Base-by-base conservation (phyloP, 2,797 vertebrate species). In the Bufotes viridis region DNA sequence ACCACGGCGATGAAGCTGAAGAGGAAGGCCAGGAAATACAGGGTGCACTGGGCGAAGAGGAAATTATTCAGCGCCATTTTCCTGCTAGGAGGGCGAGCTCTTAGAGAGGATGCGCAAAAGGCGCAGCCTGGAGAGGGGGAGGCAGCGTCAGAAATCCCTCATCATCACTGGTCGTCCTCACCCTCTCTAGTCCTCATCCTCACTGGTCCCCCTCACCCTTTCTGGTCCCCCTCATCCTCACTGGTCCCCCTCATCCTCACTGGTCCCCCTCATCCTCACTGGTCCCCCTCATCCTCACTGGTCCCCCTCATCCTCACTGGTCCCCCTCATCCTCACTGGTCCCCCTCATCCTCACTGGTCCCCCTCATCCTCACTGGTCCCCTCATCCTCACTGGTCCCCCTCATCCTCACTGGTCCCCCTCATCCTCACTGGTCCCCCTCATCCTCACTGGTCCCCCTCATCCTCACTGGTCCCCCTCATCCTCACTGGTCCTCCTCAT, bases 1-100 rank as follows among this genome's bases (percentile, higher is more conserved):
- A 99, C 97, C 88, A 99, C 96, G 88, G 96, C 96, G 87, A 97
- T 96, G 91, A 98, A 97, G 88, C 97, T 97, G 92, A 97, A 97
- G 11, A 98, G 94, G 69, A 99, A 97, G 86, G 98, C 96, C 91
- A 99, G 92, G 91, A 97, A 97, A 93, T 96, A 97, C 87, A 98
- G 95, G 91, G 96, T 94, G 93, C 97, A 97, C 91, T 99, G 98
- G 58, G 95, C 97, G n/a, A 97, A 95, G 89, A 98, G 96, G 90
- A 97, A 95, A 93, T 96, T 96, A 92, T 95, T 96, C 90, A 96
- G 95, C 93, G 97, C 96, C 97, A 99, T 99, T 93, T 94, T 95
- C 90, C 29, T 80, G 89, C 69, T 17, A 17, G 2, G 78, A 65
- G 49, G 29, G 13, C 72, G 49, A n/a, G 20, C 13, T 7, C 55